Base-by-base conservation (phyloP, 2,797 vertebrate genomes). In the Remorina albescens region DNA sequence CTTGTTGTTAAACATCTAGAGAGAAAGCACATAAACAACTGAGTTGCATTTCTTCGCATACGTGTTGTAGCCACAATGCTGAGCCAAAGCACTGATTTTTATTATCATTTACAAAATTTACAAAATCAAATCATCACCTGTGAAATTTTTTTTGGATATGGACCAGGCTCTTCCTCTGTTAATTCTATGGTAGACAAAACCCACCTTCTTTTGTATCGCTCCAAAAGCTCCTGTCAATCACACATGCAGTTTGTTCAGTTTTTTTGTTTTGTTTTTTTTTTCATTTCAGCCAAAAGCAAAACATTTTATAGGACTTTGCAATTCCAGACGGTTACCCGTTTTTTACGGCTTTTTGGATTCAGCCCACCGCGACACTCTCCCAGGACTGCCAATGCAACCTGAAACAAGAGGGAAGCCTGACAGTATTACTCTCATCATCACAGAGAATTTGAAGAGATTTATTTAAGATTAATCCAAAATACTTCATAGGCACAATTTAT, bases 191-290 rank as follows among this genome's bases (percentile, higher is more conserved):
- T 95, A n/a, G 93, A 95, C 67, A 97, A 76, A 50, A 96, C 67
- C 96, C 96, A 96, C 76, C 94, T 88, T 86, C 96, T 95, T 86
- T 96, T 96, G 42, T 87, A 74, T 16, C 93, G 88, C 12, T 11
- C 25, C 11, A 96, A 87, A 42, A 91, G 41, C 16, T 94, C 91
- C 95, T 95, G 11, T 15, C 6, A 5, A 47, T 57, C 19, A 67
- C 36, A 61, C 1, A 60, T 25, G 8, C 0, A 28, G 1, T 21
- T 59, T n/a, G n/a, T n/a, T n/a, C n/a, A n/a, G n/a, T n/a, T n/a
- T n/a, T n/a, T n/a, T n/a, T n/a, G n/a, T n/a, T n/a, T n/a, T n/a
- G n/a, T n/a, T n/a, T n/a, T n/a, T n/a, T 0, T n/a, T 12, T 9
- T 2, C 0, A 30, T 74, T 49, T 32, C 9, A 16, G 4, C 49